phyloP scores from a whole-genome alignment of 2,113 vertebrate species.

The Lota lota region DNA sequence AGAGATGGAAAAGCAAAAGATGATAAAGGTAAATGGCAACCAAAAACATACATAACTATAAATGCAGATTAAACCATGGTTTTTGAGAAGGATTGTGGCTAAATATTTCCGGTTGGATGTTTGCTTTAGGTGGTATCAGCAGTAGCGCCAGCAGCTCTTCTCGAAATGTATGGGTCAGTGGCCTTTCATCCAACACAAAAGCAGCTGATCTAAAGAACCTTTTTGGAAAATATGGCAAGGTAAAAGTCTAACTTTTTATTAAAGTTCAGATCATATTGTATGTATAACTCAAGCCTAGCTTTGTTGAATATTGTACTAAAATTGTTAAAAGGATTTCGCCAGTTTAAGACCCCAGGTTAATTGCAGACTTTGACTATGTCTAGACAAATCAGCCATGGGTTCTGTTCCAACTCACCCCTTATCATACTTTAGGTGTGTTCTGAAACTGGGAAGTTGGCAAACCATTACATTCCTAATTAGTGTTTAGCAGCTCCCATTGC shows the following conservation, averaged over 20 bases:
- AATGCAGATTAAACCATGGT: neutral
- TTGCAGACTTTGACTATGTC: no score
- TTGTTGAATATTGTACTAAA: no score
- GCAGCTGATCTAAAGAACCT: constrained; percentile 97
- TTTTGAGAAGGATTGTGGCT: neutral
- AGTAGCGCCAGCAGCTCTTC: constrained; percentile 81
- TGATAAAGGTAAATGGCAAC: constrained; percentile 85
- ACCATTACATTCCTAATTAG: no score
- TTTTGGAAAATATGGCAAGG: constrained; percentile 98
- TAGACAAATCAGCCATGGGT: no score
- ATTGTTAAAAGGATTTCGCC: no score
- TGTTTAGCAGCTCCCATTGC: no score
- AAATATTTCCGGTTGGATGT: neutral
- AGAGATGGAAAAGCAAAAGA: constrained; percentile 95
- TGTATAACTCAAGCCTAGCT: no score
- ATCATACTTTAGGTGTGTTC: no score
- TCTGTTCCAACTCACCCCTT: no score
- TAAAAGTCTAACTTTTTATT: constrained; percentile 45
- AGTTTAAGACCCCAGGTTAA: no score
- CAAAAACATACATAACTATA: neutral
- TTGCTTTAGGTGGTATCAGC: constrained; percentile 17
- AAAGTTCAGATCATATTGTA: neutral
- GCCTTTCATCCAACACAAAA: constrained; percentile 96
- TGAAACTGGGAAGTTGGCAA: no score
- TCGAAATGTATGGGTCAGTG: constrained; percentile 96